phyloP scores from a whole-genome alignment of 1,140 invertebrate genomes.

The Drosophila littoralis region DNA sequence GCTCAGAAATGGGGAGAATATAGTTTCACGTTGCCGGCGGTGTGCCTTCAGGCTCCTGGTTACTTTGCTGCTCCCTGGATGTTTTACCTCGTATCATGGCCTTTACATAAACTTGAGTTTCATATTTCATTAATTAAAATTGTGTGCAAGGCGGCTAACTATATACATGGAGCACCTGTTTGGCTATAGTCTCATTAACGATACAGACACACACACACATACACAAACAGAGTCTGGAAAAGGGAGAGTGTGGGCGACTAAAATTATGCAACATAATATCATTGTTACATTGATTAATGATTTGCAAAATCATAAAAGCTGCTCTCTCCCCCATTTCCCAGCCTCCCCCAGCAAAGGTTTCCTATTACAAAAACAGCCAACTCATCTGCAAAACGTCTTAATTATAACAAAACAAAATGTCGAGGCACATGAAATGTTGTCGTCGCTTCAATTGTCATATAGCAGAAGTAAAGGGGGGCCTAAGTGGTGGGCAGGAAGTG shows the following conservation, averaged over 20 bases:
- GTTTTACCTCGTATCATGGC: slow-evolving; percentile 43
- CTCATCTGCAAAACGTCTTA: slow-evolving; percentile 63
- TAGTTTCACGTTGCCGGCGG: slow-evolving; percentile 54
- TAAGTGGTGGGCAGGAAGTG: slow-evolving; percentile 27
- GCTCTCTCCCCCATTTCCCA: neutral
- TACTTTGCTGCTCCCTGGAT: slow-evolving; percentile 4
- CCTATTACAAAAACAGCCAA: slow-evolving; percentile 72
- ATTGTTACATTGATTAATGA: slow-evolving; percentile 82
- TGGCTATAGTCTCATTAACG: slow-evolving; percentile 62
- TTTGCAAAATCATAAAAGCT: slow-evolving; percentile 79
- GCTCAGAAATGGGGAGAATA: slow-evolving; percentile 23
- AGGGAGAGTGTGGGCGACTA: slow-evolving; percentile 15
- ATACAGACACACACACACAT: slow-evolving; percentile 10
- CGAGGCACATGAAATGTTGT: slow-evolving; percentile 56
- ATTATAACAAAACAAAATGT: slow-evolving; percentile 76
- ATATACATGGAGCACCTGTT: slow-evolving; percentile 66
- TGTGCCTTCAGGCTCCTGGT: neutral
- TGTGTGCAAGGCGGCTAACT: slow-evolving; percentile 51
- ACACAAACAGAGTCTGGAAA: neutral
- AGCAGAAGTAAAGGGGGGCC: neutral
- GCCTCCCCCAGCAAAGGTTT: slow-evolving; percentile 43
- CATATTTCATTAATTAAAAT: slow-evolving; percentile 81
- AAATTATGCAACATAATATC: slow-evolving; percentile 79
- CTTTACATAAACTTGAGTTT: slow-evolving; percentile 66
- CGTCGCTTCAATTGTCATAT: slow-evolving; percentile 70